A percentile compares a stretch with the other conserved stretches of the same genome.
Evolutionary conservation across 2,113 vertebrate species (phyloP).

Genomic region (Campylomormyrus tamandua): DNA sequence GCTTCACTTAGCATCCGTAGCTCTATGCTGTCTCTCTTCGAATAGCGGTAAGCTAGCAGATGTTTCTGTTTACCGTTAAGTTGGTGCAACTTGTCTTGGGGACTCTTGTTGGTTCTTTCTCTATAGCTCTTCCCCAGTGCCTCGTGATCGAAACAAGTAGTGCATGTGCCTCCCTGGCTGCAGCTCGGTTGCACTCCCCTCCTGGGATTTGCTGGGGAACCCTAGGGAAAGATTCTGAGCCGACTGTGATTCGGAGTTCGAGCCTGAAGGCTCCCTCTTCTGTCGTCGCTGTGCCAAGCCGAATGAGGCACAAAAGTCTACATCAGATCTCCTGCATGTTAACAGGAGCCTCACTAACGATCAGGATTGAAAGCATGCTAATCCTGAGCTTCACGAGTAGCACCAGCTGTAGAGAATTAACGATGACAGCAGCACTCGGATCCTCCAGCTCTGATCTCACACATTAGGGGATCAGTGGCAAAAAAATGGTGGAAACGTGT

Average conservation of each 20-base stretch:
- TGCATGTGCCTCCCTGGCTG: neutral
- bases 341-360: neutral
- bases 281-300: neutral
- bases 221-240: neutral
- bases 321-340: neutral
- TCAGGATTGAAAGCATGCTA: neutral
- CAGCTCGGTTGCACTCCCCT: neutral
- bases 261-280: neutral
- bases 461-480: neutral
- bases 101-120: neutral
- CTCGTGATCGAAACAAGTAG: neutral
- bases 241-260: neutral
- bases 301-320: neutral
- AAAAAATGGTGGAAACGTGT: neutral
- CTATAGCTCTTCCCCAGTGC: neutral
- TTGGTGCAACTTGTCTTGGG: neutral
- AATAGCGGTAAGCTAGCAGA: neutral
- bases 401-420: neutral
- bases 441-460: neutral
- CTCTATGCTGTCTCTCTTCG: neutral
- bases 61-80: neutral
- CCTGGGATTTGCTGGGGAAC: neutral
- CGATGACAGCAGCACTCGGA: neutral
- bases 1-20: neutral
- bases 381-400: neutral